Conservation (phyloP, 2,113 vertebrate genomes). For the Kryptolebias marmoratus region DNA sequence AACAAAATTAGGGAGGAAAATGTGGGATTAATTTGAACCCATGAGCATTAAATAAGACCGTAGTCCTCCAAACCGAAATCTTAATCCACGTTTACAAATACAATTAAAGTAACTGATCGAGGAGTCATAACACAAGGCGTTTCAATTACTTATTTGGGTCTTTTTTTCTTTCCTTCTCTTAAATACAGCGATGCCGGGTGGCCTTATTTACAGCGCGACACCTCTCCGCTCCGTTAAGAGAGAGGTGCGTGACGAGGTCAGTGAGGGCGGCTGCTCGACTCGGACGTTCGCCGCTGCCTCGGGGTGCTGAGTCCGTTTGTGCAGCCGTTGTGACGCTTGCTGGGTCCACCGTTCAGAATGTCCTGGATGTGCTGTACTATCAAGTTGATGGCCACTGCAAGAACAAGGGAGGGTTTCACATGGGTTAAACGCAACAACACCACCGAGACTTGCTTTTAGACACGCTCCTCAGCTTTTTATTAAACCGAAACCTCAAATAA, state of each 20-base stretch:
- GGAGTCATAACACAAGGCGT: slow-evolving; percentile 75
- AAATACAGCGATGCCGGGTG: slow-evolving; percentile 69
- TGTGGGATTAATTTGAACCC: slow-evolving; percentile 40
- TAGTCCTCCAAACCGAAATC: slow-evolving; percentile 45
- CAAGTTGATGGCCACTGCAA: slow-evolving; percentile 95
- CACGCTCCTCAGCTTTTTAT: too few species aligned
- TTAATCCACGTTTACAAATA: slow-evolving; percentile 50
- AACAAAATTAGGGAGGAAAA: slow-evolving; percentile 43
- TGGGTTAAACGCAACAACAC: not conserved
- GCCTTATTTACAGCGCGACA: slow-evolving; percentile 72
- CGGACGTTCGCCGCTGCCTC: slow-evolving; percentile 86
- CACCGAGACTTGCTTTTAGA: too few species aligned
- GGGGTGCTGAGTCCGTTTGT: slow-evolving; percentile 85
- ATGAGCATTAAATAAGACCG: slow-evolving; percentile 46
- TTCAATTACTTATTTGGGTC: slow-evolving; percentile 54
- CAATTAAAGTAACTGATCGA: slow-evolving; percentile 51
- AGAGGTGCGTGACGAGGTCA: slow-evolving; percentile 81
- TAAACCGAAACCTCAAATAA: too few species aligned
- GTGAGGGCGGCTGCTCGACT: slow-evolving; percentile 95
- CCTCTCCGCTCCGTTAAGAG: slow-evolving; percentile 43
- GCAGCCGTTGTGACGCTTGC: slow-evolving; percentile 90
- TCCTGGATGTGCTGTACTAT: slow-evolving; percentile 99
- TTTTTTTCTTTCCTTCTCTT: slow-evolving; percentile 38
- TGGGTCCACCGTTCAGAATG: slow-evolving; percentile 92
- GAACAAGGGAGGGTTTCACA: not conserved